Evolutionary conservation across 1,140 invertebrate species (phyloP), one percentile per base, ranked within the genome.

Genomic region (Plectus sambesii): DNA sequence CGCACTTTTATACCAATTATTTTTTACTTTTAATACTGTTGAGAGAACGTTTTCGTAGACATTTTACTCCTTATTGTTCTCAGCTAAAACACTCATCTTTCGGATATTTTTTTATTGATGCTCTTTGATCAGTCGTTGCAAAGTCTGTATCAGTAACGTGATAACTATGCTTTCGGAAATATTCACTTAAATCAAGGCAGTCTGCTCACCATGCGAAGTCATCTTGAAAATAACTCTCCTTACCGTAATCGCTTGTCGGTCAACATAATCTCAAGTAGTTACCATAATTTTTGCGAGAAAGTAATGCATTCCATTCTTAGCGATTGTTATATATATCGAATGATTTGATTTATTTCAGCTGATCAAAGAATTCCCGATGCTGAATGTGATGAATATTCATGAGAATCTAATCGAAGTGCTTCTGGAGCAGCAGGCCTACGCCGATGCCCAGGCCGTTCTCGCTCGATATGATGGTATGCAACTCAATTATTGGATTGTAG

Each of bases 351-450:
- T n/a, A n/a, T 73, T 72, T 37, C 68, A 81, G 80, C 73, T 96
- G 38, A 88, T 89, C 20, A 94, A 94, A 75, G 92, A 97, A 76
- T 87, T 90, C 61, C 84, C 85, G 45, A 87, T 90, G 60, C 83
- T 94, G 80, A 89, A 86, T 72, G 82, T 90, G 29, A 78, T 96
- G 48, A 88, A 90, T 67, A 86, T 94, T 43, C 92, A 96, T 71
- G 92, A 98, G 75, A 98, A 97, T 75, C 74, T 98, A 35, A 87
- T 97, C 63, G 92, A 98, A 76, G 84, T 82, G 15, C 73, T 96
- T 46, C 72, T 98, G 46, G 89, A 96, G 75, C 84, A 90, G 79
- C 87, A 92, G 71, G 85, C 86, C 0, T 97, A 94, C 72, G 86
- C 89, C 20, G 92, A 97, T 75, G 87, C 87, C 25, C 86, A 96